A percentile compares a stretch with the other conserved stretches of the same genome.
Conservation (phyloP, 2,113 vertebrate genomes). For the Toxotes jaculatrix region DNA sequence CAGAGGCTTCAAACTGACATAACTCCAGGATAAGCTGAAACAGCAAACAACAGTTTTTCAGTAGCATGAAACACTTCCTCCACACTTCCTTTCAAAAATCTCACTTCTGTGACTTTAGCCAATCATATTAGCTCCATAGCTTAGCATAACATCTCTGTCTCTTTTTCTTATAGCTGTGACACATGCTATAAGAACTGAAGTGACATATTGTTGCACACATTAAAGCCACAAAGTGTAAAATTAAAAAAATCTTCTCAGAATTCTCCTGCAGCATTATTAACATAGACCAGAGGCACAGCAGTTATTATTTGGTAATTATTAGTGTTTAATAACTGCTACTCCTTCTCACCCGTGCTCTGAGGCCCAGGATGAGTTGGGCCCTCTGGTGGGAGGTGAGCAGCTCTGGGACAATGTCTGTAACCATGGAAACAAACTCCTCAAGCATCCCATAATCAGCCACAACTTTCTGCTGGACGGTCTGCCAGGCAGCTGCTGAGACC, state of each 20-base stretch:
- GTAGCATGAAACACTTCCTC: background rate
- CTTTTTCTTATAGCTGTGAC: background rate
- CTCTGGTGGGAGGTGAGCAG: constrained; percentile 77
- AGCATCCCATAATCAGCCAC: constrained; percentile 80
- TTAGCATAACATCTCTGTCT: background rate
- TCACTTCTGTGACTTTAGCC: background rate
- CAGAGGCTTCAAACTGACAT: constrained; percentile 51
- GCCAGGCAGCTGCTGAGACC: constrained; percentile 80
- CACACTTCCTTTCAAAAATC: too few relatives aligned
- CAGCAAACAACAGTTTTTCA: background rate
- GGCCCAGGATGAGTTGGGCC: constrained; percentile 80
- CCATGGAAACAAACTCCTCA: constrained; percentile 79
- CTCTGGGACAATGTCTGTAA: constrained; percentile 78
- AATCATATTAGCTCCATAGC: background rate
- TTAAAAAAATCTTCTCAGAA: too few relatives aligned
- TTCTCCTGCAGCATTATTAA: background rate
- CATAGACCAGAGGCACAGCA: background rate
- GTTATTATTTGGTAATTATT: too few relatives aligned
- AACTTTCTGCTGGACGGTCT: constrained; percentile 66
- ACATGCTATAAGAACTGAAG: too few relatives aligned
- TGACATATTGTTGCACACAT: too few relatives aligned
- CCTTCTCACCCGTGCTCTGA: constrained; percentile 82
- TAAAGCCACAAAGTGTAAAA: too few relatives aligned
- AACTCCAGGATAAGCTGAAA: constrained; percentile 73
- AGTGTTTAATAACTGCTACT: background rate